These are phyloP conservation scores for Dufourea novaeangliae DNA, from an alignment of 1,140 invertebrate species.

Conservation along the genomic window DNA sequence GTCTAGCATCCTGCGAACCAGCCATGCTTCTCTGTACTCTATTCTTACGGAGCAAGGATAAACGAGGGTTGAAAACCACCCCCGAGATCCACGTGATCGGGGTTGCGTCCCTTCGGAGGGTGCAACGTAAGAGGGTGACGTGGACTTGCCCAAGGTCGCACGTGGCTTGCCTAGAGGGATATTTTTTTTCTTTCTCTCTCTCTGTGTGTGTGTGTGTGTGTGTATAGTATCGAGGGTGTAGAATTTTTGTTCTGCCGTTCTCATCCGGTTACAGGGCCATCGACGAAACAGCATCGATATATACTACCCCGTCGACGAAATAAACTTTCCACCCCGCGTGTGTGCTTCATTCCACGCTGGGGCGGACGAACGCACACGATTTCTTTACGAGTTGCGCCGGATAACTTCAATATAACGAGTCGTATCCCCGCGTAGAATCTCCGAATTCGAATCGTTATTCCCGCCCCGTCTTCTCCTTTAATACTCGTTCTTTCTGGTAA, in stretches of 20 bases:
- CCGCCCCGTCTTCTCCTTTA: not conserved
- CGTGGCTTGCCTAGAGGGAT: constrained; percentile 67
- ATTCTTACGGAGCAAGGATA: constrained; percentile 40
- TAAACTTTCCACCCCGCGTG: too few relatives aligned
- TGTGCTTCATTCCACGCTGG: not conserved
- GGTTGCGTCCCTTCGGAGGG: constrained; percentile 64
- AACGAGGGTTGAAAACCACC: constrained; percentile 61
- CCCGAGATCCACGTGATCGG: constrained; percentile 60
- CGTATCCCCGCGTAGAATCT: not conserved
- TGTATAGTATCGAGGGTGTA: constrained; percentile 26
- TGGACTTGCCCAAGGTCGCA: constrained; percentile 76
- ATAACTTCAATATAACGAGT: not conserved
- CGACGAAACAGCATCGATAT: not conserved
- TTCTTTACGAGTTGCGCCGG: not conserved
- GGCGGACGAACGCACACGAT: too few relatives aligned
- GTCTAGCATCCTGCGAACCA: not conserved
- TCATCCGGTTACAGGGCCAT: constrained; percentile 3
- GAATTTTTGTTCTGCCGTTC: constrained; percentile 8
- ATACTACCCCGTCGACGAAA: too few relatives aligned
- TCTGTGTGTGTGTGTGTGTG: too few relatives aligned
- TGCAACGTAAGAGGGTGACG: constrained; percentile 63
- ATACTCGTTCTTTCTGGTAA: not conserved
- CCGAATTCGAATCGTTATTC: not conserved
- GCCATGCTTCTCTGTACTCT: constrained; percentile 22
- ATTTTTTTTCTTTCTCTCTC: constrained; percentile 54